These are phyloP conservation scores for Plestiodon gilberti DNA, from an alignment of 2,113 vertebrate species.

Conservation along the genomic window DNA sequence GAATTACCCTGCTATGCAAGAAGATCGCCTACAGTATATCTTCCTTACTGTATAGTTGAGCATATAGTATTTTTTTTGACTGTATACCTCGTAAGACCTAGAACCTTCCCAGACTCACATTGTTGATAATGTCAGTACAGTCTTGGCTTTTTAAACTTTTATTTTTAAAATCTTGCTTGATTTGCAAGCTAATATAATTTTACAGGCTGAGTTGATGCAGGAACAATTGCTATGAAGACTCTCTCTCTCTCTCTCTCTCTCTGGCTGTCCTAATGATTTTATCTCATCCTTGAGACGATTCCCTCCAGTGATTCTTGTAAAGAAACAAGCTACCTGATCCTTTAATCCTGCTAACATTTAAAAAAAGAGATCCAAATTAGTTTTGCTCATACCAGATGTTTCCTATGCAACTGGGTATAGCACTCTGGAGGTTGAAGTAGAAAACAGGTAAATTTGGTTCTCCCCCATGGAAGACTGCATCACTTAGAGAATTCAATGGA, in stretches of 20 bases:
- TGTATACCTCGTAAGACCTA: conserved; percentile 29
- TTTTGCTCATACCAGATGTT: conserved; percentile 83
- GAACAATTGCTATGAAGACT: conserved; percentile 62
- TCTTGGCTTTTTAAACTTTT: conserved; percentile 43
- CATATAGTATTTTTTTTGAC: background rate
- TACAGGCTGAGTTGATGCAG: conserved; percentile 57
- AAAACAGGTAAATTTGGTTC: conserved; percentile 67
- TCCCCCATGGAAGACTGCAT: conserved; percentile 60
- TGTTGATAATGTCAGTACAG: conserved; percentile 38
- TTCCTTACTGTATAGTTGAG: background rate
- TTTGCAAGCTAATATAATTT: conserved; percentile 53
- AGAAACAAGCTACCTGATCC: conserved; percentile 81
- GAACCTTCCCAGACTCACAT: conserved; percentile 46
- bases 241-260: conserved; percentile 42
- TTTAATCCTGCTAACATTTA: conserved; percentile 83
- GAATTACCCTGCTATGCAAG: background rate
- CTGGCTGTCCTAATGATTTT: conserved; percentile 75
- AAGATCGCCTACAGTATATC: background rate
- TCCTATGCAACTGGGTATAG: conserved; percentile 76
- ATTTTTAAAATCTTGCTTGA: conserved; percentile 39
- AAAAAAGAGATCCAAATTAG: conserved; percentile 82
- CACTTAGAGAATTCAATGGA: conserved; percentile 43
- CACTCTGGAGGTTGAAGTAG: conserved; percentile 67
- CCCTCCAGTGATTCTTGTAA: conserved; percentile 80
- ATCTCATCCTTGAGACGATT: conserved; percentile 73